phyloP scores from a whole-genome alignment of 64 coral and sea anemone species.

The Exaiptasia diaphana region DNA sequence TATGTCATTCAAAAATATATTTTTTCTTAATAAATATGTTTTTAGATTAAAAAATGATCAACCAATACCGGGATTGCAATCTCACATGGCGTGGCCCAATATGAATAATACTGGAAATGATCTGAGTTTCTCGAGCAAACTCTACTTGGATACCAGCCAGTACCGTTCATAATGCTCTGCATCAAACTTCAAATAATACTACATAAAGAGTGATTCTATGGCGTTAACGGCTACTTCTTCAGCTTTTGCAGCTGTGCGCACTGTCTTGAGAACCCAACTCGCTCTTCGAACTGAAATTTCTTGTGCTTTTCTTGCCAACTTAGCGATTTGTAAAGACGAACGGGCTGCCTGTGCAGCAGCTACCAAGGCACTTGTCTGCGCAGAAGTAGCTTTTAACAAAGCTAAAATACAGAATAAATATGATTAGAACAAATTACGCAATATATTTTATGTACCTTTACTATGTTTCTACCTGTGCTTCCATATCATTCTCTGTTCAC shows the following conservation, averaged over 20 bases:
- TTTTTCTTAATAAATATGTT: too few species aligned
- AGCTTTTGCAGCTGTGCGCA: slow-evolving; percentile 77
- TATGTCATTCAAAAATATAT: too few species aligned
- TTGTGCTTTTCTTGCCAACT: slow-evolving; percentile 81
- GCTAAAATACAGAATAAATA: slow-evolving; percentile 17
- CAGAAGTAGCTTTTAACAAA: slow-evolving; percentile 79
- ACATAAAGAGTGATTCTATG: slow-evolving; percentile 87
- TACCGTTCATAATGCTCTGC: too few species aligned
- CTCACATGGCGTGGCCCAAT: too few species aligned
- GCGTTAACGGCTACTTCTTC: slow-evolving; percentile 92
- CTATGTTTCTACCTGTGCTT: background rate
- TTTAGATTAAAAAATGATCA: too few species aligned
- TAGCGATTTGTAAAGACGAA: slow-evolving; percentile 76
- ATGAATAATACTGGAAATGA: too few species aligned
- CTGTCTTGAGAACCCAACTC: slow-evolving; percentile 66
- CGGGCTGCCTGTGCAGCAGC: slow-evolving; percentile 86
- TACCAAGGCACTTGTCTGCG: slow-evolving; percentile 90
- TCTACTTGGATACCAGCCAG: too few species aligned
- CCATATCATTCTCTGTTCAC: background rate
- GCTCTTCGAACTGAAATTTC: slow-evolving; percentile 84
- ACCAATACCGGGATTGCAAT: too few species aligned
- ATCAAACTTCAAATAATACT: background rate
- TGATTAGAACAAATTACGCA: background rate
- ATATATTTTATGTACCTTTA: background rate
- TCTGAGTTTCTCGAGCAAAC: too few species aligned